Base-by-base conservation (phyloP, 2,113 vertebrate genomes). In the Neotoma lepida region DNA sequence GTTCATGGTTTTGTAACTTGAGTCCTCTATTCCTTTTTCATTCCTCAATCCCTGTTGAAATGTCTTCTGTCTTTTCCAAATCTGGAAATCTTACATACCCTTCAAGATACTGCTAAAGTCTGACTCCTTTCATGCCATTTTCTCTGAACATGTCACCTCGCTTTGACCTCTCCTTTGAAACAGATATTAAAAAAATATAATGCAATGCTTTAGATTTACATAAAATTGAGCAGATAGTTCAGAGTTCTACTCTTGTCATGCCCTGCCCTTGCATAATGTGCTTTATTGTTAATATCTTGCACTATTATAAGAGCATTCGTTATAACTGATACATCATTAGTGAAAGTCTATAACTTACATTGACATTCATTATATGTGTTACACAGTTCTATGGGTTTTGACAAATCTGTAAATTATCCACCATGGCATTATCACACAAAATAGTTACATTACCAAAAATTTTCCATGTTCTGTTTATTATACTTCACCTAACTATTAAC, bases 1-100 rank as follows among this genome's bases (percentile, higher is more conserved):
- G 88, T 95, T 95, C 82, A 91, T 95, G 58, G 61, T 95, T 96
- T 92, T 2, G 30, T 64, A 95, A 89, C 46, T 86, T 94, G 88
- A 96, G 46, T 76, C 70, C 66, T 90, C 71, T 18, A 28, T 61
- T 54, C 61, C 46, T 88, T 96, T 82, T 86, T 95, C 70, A 68
- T 76, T 68, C 61, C 46, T 89, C 58, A 63, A 39, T 91, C 54
- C 46, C 91, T 86, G 39, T 20, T 73, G 49, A 94, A 95, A 89
- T 86, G 68, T 35, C 39, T 64, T 94, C 73, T 95, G 39, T 44
- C 64, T 77, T 94, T 92, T 63, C 84, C 66, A 93, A 70, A 39
- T 94, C 20, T 76, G 39, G 73, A 89, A 92, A 87, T 46, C 24
- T 49, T 95, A 6, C 8, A 6, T 81, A 74, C 28, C 61, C 80